These are phyloP conservation scores for Larimichthys crocea DNA, from an alignment of 2,113 vertebrate species.

Conservation along the genomic window DNA sequence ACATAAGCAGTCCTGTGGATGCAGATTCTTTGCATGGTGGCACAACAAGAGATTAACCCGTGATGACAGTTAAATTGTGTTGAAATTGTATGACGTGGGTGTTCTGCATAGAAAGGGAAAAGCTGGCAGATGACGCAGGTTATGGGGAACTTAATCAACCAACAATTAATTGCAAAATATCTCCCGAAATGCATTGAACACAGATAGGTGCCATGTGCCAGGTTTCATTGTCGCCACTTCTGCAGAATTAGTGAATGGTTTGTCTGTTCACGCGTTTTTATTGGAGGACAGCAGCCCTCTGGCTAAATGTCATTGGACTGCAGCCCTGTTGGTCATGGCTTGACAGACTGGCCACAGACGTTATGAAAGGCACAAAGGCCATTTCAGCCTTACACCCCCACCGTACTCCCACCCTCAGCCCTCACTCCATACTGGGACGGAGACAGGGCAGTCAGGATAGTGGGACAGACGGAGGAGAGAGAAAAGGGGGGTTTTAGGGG, in stretches of 20 bases:
- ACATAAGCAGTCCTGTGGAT: background rate
- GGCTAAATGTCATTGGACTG: conserved; percentile 18
- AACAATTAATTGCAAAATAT: background rate
- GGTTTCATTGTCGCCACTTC: background rate
- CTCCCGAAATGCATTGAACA: background rate
- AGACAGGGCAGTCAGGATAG: conserved; percentile 42
- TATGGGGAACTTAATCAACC: background rate
- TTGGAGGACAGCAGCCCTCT: conserved; percentile 29
- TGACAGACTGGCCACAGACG: conserved; percentile 51
- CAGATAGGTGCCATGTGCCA: background rate
- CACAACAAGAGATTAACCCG: conserved; percentile 25
- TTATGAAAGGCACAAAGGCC: conserved; percentile 64
- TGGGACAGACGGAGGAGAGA: conserved; percentile 71
- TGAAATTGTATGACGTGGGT: background rate
- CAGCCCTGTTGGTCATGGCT: conserved; percentile 34
- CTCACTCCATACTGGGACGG: conserved; percentile 11
- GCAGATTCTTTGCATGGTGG: conserved; percentile 6
- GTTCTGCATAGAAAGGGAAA: background rate
- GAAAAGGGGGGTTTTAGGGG: conserved; percentile 26
- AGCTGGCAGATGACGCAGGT: background rate
- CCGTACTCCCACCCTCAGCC: conserved; percentile 9
- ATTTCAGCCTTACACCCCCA: conserved; percentile 34
- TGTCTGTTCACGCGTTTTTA: conserved; percentile 24
- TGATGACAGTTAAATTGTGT: background rate
- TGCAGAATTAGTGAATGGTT: conserved; percentile 24